A percentile compares a stretch with the other conserved stretches of the same genome.
These are phyloP conservation scores for Cryptotis parvus DNA, from an alignment of 2,113 vertebrate species.

Conservation along the genomic window DNA sequence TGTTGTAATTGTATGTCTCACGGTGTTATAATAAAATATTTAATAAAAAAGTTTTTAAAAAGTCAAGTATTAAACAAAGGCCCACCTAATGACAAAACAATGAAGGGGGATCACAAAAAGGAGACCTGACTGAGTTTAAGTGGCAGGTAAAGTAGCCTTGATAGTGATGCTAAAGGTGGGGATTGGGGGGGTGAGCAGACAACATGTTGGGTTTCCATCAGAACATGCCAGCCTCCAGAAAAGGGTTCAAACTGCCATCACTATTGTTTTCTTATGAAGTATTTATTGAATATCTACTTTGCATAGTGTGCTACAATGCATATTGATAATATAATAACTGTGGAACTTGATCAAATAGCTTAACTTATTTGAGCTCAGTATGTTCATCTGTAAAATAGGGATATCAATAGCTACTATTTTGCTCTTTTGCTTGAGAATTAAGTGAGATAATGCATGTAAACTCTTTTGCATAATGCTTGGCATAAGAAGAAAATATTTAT, in stretches of 20 bases:
- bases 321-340: background rate
- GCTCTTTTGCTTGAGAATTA: constrained; percentile 37
- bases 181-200: background rate
- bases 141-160: constrained; percentile 3
- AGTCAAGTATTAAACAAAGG: background rate
- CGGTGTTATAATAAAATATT: no score
- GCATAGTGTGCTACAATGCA: background rate
- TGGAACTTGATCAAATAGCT: constrained; percentile 36
- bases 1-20: no score
- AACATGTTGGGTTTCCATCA: background rate
- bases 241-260: background rate
- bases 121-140: constrained; percentile 39
- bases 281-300: background rate
- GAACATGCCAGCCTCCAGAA: background rate
- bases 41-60: no score
- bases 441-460: background rate
- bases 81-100: background rate
- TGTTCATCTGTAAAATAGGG: constrained; percentile 13
- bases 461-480: no score
- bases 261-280: constrained; percentile 35
- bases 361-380: constrained; percentile 33
- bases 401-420: constrained; percentile 12
- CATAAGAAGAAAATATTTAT: no score
- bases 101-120: background rate
- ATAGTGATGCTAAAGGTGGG: background rate